Evolutionary conservation across 2,113 vertebrate genomes (phyloP).

Genomic region (Paramisgurnus dabryanus): DNA sequence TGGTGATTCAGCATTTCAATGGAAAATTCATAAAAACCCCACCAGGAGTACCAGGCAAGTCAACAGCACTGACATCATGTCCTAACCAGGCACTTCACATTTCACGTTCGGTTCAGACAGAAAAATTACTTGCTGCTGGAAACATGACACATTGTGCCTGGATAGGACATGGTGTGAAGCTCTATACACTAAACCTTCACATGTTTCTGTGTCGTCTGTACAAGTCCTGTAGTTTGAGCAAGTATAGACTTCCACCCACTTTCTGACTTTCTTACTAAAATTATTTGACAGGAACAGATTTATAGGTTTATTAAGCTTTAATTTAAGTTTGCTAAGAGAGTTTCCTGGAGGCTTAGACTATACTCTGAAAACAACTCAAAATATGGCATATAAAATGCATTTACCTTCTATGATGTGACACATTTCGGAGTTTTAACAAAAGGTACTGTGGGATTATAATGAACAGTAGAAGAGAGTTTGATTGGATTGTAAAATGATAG

Average conservation of each 20-base stretch:
- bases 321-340: slow-evolving; percentile 22
- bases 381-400: not conserved
- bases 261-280: slow-evolving; percentile 2
- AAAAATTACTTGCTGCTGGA: not conserved
- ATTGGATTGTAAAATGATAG: not conserved
- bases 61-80: not conserved
- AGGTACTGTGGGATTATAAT: not conserved
- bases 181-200: not conserved
- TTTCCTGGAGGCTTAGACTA: not conserved
- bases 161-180: not conserved
- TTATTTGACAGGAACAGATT: slow-evolving; percentile 37
- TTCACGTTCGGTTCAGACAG: not conserved
- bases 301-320: slow-evolving; percentile 33
- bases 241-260: not conserved
- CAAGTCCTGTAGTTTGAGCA: not conserved
- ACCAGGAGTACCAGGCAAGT: slow-evolving; percentile 85
- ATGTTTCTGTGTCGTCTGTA: not conserved
- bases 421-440: not conserved
- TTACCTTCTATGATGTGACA: not conserved
- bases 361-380: not conserved
- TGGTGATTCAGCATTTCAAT: slow-evolving; percentile 91
- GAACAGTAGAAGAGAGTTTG: not conserved
- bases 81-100: slow-evolving; percentile 19
- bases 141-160: not conserved
- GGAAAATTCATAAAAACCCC: slow-evolving; percentile 93